Conservation (phyloP, 2,888 invertebrate species). For the Philhelius pedissequus region DNA sequence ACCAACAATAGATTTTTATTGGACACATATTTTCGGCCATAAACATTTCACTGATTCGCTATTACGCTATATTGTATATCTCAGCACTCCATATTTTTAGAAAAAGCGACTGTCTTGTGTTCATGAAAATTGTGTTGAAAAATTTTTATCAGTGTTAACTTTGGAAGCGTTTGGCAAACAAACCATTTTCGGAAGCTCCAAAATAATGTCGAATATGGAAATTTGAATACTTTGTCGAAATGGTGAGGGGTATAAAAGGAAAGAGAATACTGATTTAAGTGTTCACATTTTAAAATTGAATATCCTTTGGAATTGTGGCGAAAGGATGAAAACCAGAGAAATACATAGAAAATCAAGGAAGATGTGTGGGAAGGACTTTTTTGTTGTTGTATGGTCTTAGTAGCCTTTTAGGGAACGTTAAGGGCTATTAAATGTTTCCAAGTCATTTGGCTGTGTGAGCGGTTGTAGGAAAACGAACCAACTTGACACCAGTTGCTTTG, state of each 20-base stretch:
- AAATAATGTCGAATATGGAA: slow-evolving; percentile 41
- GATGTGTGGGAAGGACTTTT: neutral
- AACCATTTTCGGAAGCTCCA: slow-evolving; percentile 15
- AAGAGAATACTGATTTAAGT: slow-evolving; percentile 42
- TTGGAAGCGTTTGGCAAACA: neutral
- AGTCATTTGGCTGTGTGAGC: slow-evolving; percentile 25
- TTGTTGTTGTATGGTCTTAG: slow-evolving; percentile 7
- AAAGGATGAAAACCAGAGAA: neutral
- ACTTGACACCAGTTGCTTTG: slow-evolving; percentile 33
- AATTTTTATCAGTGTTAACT: neutral
- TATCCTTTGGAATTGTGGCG: neutral
- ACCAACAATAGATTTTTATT: slow-evolving; percentile 20
- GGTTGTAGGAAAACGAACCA: neutral
- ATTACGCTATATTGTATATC: neutral
- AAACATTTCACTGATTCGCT: slow-evolving; percentile 28
- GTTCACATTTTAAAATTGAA: slow-evolving; percentile 22
- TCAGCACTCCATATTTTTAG: neutral
- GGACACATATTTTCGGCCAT: neutral
- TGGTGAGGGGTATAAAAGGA: neutral
- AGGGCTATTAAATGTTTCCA: slow-evolving; percentile 44
- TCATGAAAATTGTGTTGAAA: neutral
- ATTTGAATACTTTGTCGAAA: slow-evolving; percentile 41
- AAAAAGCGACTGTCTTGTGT: neutral
- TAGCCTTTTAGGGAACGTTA: slow-evolving; percentile 48
- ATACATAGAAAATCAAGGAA: neutral